Base-by-base conservation (phyloP, 2,888 invertebrate species). In the Carcina quercana region DNA sequence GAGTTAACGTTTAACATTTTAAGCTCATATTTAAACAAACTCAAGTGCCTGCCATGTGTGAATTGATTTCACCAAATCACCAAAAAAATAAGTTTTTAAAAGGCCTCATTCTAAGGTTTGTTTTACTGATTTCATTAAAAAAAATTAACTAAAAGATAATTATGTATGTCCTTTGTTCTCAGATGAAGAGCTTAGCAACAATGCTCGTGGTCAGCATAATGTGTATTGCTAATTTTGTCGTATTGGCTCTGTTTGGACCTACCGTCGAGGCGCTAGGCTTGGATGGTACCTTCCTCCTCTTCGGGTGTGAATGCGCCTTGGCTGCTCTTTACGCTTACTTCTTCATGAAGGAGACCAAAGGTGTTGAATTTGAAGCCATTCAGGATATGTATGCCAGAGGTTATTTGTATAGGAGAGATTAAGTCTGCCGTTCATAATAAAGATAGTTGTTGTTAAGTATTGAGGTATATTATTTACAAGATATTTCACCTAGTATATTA, bases 331-430 rank as follows among this genome's bases (percentile, higher is more conserved):
- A 64, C 13, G 38, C 64, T 0, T 45, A 53, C 17, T 44, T 68
- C 2, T 41, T 51, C 6, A 55, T 74, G 25, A 71, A 68, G 8
- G 79, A 80, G 42, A 79, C 80, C 0, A 67, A 63, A 32, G 59
- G 59, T 1, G 47, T 61, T 13, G 53, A 62, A 1, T 39, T 67
- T 6, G 57, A 69, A 34, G 43, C 42, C 3, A 58, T 74, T 7
- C 46, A 68, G 21, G 30, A 40, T 4, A 53, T 52, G 50, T 65
- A 50, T 33, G 52, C 47, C 13, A 19, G 42, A 13, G 56, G 64
- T 10, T 61, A 38, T 42, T 40, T 62, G 32, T 58, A 55, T 7
- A 26, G 15, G 17, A 26, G 15, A 24, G 5, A 2, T n/a, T n/a
- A n/a, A n/a, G n/a, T n/a, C n/a, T n/a, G n/a, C n/a, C n/a, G n/a